Evolutionary conservation across 2,113 vertebrate species (phyloP).

Genomic region (Gallinago paraguaiae): DNA sequence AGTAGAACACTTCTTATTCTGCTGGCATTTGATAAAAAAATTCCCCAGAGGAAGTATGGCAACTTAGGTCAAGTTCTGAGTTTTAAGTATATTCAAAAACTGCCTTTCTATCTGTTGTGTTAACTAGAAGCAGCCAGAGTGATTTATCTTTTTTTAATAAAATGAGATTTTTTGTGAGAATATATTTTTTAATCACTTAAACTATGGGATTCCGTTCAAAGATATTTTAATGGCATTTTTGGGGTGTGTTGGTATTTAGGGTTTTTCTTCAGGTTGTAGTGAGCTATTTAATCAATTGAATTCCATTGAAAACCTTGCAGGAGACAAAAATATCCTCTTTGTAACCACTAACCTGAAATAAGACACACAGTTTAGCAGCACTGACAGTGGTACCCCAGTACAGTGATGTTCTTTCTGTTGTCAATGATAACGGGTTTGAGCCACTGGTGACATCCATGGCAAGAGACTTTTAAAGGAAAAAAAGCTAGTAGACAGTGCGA

Average conservation of each 20-base stretch:
- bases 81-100: background rate
- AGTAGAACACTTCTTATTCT: background rate
- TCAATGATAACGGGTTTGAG: background rate
- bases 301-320: background rate
- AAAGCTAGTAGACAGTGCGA: background rate
- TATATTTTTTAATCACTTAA: background rate
- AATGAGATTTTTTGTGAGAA: background rate
- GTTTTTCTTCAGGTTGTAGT: background rate
- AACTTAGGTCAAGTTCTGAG: background rate
- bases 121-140: background rate
- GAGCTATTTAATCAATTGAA: background rate
- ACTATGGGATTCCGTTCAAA: background rate
- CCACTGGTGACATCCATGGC: background rate
- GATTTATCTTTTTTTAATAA: background rate
- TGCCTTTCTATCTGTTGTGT: background rate
- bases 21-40: background rate
- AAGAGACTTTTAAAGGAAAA: background rate
- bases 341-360: background rate
- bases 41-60: background rate
- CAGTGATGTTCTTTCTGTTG: background rate
- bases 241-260: rapidly evolving
- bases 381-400: background rate
- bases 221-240: background rate
- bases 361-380: background rate
- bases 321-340: background rate